Conservation (phyloP, 2,888 invertebrate species). For the Vanessa cardui region DNA sequence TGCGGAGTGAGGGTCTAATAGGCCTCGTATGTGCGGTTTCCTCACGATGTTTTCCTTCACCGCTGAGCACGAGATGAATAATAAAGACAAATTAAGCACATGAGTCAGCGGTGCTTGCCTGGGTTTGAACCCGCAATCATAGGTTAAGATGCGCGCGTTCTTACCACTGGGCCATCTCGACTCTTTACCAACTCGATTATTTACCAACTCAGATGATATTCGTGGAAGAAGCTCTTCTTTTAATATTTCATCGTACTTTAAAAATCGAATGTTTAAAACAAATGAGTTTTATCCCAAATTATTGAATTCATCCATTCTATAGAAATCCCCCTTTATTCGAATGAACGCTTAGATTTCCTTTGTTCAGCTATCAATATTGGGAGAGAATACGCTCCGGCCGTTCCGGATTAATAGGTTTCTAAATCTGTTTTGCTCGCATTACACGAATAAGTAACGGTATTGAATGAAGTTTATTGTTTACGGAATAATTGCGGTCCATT, state of each 20-base stretch:
- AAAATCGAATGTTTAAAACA: constrained; percentile 1
- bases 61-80: no score
- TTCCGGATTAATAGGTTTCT: constrained; percentile 4
- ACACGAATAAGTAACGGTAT: constrained; percentile 8
- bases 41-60: no score
- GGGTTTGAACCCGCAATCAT: no score
- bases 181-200: no score
- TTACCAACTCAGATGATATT: no score
- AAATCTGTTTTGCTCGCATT: constrained; percentile 5
- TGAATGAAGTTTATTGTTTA: constrained; percentile 1
- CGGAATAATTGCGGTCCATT: not conserved
- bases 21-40: no score
- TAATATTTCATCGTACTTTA: not conserved
- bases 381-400: constrained; percentile 2
- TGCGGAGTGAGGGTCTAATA: no score
- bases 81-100: no score
- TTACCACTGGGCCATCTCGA: no score
- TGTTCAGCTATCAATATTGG: constrained; percentile 15
- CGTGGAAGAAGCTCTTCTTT: no score
- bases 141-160: no score
- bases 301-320: constrained; percentile 2
- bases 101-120: no score
- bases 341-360: constrained; percentile 9
- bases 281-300: constrained; percentile 2
- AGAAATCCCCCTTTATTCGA: constrained; percentile 4